A percentile compares a stretch with the other conserved stretches of the same genome.
Evolutionary conservation across 2,888 invertebrate genomes (phyloP).

Genomic region (Hybos culiciformis): DNA sequence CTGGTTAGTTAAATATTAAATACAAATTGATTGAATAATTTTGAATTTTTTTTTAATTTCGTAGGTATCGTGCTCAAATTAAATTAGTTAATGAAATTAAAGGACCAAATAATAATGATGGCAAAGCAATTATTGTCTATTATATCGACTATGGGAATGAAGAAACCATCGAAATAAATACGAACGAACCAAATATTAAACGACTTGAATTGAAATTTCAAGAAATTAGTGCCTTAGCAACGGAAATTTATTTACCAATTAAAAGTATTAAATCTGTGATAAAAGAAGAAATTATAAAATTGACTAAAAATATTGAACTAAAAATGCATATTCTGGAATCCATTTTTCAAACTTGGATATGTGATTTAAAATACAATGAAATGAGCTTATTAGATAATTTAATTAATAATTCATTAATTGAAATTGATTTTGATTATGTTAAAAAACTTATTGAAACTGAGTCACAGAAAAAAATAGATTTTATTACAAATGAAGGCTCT

Average conservation of each 20-base stretch:
- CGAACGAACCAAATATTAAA: constrained; percentile 32
- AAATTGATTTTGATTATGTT: constrained; percentile 25
- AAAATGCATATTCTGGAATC: constrained; percentile 27
- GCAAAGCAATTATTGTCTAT: constrained; percentile 37
- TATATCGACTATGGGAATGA: constrained; percentile 60
- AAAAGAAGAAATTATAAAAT: constrained; percentile 19
- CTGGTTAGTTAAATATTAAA: too few relatives aligned
- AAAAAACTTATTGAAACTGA: constrained; percentile 28
- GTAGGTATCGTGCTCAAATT: constrained; percentile 54
- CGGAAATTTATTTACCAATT: constrained; percentile 31
- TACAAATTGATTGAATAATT: too few relatives aligned
- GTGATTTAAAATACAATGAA: constrained; percentile 21
- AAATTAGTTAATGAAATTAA: constrained; percentile 14
- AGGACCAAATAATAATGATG: constrained; percentile 23
- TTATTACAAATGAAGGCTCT: constrained; percentile 3
- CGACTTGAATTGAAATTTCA: constrained; percentile 37
- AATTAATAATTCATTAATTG: constrained; percentile 22
- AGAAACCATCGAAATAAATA: constrained; percentile 44
- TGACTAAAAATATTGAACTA: constrained; percentile 20
- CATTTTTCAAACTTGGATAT: constrained; percentile 25
- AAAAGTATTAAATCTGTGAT: constrained; percentile 16
- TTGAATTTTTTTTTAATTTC: too few relatives aligned
- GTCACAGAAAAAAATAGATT: constrained; percentile 22
- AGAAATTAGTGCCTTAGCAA: constrained; percentile 25
- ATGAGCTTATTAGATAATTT: constrained; percentile 23